These are phyloP conservation scores for Drosophila asahinai DNA, from an alignment of 1,140 invertebrate species.

Conservation along the genomic window DNA sequence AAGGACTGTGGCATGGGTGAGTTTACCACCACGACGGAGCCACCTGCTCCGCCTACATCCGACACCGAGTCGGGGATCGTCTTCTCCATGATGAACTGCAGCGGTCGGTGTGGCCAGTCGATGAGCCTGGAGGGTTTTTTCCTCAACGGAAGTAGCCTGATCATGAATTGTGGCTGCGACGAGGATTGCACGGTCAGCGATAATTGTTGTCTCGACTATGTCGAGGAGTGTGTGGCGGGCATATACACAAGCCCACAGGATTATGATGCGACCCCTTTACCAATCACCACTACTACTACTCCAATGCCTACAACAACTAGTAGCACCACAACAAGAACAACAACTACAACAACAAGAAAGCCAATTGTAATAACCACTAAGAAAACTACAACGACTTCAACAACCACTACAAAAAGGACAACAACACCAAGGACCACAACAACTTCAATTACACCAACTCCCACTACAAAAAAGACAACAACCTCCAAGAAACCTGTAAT, in stretches of 20 bases:
- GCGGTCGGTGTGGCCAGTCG: constrained; percentile 49
- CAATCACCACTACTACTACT: background rate
- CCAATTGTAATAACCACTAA: background rate
- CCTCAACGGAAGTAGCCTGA: background rate
- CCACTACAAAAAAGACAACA: background rate
- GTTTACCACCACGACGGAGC: constrained; percentile 40
- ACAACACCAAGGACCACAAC: constrained; percentile 8
- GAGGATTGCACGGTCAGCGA: constrained; percentile 32
- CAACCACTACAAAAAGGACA: background rate
- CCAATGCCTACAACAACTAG: constrained; percentile 9
- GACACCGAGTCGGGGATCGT: constrained; percentile 3
- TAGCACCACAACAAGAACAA: constrained; percentile 4
- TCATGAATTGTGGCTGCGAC: constrained; percentile 59
- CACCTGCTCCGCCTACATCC: background rate
- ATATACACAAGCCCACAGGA: background rate
- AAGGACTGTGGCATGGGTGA: constrained; percentile 51
- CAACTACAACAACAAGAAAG: constrained; percentile 4
- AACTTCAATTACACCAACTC: background rate
- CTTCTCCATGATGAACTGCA: constrained; percentile 61
- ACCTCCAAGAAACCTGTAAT: background rate
- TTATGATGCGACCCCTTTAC: background rate
- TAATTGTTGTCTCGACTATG: constrained; percentile 68
- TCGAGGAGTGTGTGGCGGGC: background rate
- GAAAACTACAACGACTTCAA: constrained; percentile 9
- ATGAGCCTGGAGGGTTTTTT: too few species aligned